These are phyloP conservation scores for Arizona elegans DNA, from an alignment of 2,113 vertebrate genomes.

Conservation along the genomic window DNA sequence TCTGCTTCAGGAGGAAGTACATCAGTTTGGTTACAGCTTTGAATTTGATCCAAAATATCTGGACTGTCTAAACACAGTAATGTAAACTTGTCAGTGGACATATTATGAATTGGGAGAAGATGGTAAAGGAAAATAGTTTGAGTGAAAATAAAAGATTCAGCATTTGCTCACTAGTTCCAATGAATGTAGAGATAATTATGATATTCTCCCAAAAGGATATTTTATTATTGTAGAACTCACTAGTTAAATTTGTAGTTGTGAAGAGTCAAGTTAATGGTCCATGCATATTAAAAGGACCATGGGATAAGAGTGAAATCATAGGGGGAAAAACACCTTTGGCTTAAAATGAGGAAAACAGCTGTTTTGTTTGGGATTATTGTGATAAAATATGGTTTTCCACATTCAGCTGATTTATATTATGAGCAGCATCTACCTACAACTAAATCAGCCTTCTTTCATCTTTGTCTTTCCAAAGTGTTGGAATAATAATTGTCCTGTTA, in stretches of 20 bases:
- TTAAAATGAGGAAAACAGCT: not conserved
- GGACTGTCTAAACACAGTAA: constrained; percentile 5
- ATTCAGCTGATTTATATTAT: not conserved
- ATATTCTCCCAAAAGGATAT: not conserved
- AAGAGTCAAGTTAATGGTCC: not conserved
- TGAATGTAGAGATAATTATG: not conserved
- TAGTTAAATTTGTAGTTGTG: not conserved
- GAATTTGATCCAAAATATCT: constrained; percentile 28
- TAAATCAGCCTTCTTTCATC: not conserved
- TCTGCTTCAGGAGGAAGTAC: constrained; percentile 16
- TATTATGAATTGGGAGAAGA: constrained; percentile 24
- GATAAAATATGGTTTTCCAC: not conserved
- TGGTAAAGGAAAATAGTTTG: not conserved
- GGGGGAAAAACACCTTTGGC: not conserved
- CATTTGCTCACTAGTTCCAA: constrained; percentile 1
- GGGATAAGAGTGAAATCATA: not conserved
- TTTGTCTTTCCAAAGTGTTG: not conserved
- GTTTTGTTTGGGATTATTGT: not conserved
- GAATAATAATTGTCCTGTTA: not conserved
- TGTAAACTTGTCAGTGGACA: constrained; percentile 23
- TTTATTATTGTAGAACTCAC: not conserved
- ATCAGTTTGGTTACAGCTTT: constrained; percentile 18
- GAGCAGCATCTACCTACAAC: not conserved
- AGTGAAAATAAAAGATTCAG: constrained; percentile 27
- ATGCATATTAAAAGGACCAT: not conserved